Conservation (phyloP, 2,113 vertebrate species). For the Herpetotheres cachinnans region DNA sequence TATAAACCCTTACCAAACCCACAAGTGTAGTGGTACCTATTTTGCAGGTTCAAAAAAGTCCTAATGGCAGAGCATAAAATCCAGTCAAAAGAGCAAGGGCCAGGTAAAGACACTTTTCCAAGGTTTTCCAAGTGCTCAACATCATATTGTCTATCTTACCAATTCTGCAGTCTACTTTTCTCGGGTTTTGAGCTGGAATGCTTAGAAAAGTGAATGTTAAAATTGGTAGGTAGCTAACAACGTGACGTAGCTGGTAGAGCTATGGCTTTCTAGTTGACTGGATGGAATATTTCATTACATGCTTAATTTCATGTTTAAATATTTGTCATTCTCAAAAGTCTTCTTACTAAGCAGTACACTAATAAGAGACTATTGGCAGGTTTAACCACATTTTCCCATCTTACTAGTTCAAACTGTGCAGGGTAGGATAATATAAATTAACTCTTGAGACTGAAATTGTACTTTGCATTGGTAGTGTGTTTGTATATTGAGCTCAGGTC, state of each 20-base stretch:
- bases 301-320: conserved; percentile 47
- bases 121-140: not conserved
- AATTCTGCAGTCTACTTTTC: not conserved
- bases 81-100: not conserved
- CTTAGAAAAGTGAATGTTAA: not conserved
- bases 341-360: not conserved
- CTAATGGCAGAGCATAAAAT: not conserved
- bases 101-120: not conserved
- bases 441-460: conserved; percentile 23
- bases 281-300: conserved; percentile 35
- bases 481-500: conserved; percentile 5
- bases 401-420: conserved; percentile 10
- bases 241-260: not conserved
- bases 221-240: not conserved
- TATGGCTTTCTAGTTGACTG: conserved; percentile 2
- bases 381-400: conserved; percentile 31
- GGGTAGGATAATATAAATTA: not conserved
- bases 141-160: not conserved
- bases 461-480: not conserved
- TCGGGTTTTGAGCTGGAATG: not conserved
- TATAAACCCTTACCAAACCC: not conserved
- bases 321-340: conserved; percentile 25
- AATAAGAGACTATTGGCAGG: conserved; percentile 4
- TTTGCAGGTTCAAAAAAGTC: not conserved
- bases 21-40: not conserved